Evolutionary conservation across 2,888 invertebrate species (phyloP), one percentile per base, ranked within the genome.

Genomic region (Stenurella melanura): DNA sequence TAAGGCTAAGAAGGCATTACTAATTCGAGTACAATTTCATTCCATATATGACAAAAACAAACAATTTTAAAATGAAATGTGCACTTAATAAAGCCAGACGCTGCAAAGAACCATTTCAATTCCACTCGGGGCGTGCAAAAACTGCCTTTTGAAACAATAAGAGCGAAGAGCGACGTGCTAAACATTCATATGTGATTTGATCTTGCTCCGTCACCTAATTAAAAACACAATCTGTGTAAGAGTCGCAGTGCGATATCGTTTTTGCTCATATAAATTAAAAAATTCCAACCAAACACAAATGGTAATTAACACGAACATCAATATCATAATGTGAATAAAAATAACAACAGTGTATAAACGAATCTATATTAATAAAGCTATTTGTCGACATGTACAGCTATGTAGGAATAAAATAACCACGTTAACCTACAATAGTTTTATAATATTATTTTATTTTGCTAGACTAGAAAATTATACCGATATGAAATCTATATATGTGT

Each of bases 161-260:
- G 83, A 82, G 79, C 81, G 80, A 77, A 73, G 74, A 77, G 76
- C 81, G 82, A 86, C 86, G 86, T 86, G 86, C 85, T 85, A 85
- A 85, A 85, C 85, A 86, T 86, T 83, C 86, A 84, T 83, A 86
- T 85, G 83, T 75, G 81, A 83, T 83, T 77, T 79, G 80, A 81
- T 81, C 83, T 82, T 79, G 82, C 77, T 75, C 78, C 82, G 80
- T 81, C 85, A 85, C 85, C 85, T 85, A 85, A 86, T 86, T 85
- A 86, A 84, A 84, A 84, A 85, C 84, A 82, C 84, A 78, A 80
- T 79, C 80, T 84, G 85, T 84, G 83, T 84, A 82, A 82, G 83
- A 81, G 80, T 77, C 74, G 79, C 79, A 78, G 81, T 83, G 84
- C 80, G 75, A 80, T 80, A 75, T 69, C 21, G 77, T 83, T 83